Evolutionary conservation across 2,888 invertebrate species (phyloP).

Genomic region (Thera obeliscata): DNA sequence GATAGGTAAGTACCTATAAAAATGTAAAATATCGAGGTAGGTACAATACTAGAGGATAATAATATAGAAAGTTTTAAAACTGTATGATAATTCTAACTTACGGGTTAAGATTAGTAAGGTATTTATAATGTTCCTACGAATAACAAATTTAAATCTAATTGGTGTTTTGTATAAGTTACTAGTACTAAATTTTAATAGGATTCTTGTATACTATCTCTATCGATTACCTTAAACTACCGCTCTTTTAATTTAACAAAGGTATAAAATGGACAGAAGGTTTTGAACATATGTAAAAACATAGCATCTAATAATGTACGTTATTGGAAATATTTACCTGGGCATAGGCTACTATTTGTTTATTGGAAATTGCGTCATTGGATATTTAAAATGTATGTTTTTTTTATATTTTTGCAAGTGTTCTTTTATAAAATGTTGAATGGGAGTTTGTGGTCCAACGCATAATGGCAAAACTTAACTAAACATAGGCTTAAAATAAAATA

Average conservation of each 20-base stretch:
- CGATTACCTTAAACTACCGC: conserved; percentile 9
- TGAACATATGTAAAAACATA: not conserved
- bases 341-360: not conserved
- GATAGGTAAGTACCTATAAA: conserved; percentile 38
- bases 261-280: not conserved
- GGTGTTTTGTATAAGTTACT: conserved; percentile 73
- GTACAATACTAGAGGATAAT: conserved; percentile 52
- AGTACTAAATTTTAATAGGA: conserved; percentile 61
- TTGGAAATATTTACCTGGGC: not conserved
- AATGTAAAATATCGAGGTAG: conserved; percentile 59
- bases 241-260: not conserved
- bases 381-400: not conserved
- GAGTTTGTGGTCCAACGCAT: conserved; percentile 25
- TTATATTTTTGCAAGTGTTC: not conserved
- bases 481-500: not conserved
- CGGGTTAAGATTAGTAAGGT: conserved; percentile 45
- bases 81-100: conserved; percentile 53
- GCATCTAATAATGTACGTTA: not conserved
- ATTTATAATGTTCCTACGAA: conserved; percentile 44
- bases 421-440: conserved; percentile 6
- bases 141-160: conserved; percentile 64
- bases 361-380: not conserved
- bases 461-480: not conserved
- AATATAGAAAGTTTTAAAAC: conserved; percentile 53
- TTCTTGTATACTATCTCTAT: conserved; percentile 39